A percentile compares a stretch with the other conserved stretches of the same genome.
phyloP scores from a whole-genome alignment of 2,888 invertebrate species.

The Parnassius orleans region DNA sequence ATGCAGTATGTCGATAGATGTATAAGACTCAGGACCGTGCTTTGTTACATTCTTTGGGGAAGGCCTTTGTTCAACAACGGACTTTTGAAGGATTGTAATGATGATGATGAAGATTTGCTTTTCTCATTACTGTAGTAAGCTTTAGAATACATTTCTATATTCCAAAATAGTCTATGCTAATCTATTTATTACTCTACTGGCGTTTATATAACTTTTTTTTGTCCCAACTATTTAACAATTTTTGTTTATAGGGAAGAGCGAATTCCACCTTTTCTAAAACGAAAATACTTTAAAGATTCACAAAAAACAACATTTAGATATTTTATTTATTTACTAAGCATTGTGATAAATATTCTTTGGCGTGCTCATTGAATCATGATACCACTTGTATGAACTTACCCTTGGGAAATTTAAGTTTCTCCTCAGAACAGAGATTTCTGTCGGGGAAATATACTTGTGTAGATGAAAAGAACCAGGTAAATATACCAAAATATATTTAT shows the following conservation, averaged over 20 bases:
- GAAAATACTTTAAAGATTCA: slow-evolving; percentile 3
- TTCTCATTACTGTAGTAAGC: too few species aligned
- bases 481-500: not conserved
- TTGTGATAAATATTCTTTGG: slow-evolving; percentile 1
- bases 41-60: too few species aligned
- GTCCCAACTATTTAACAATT: not conserved
- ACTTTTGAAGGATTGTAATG: too few species aligned
- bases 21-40: too few species aligned
- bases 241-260: not conserved
- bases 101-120: too few species aligned
- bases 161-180: too few species aligned
- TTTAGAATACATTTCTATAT: too few species aligned
- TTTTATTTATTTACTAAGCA: too few species aligned
- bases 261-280: not conserved
- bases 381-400: slow-evolving; percentile 17
- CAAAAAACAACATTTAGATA: not conserved
- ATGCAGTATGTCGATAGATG: too few species aligned
- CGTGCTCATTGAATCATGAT: slow-evolving; percentile 5
- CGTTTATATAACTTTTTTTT: not conserved
- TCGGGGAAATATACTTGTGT: slow-evolving; percentile 14
- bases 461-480: slow-evolving; percentile 16
- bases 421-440: slow-evolving; percentile 8
- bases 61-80: too few species aligned
- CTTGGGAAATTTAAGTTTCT: slow-evolving; percentile 22
- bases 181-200: not conserved